Evolutionary conservation across 2,797 vertebrate genomes (phyloP).

Genomic region (Clarias platycephalus): DNA sequence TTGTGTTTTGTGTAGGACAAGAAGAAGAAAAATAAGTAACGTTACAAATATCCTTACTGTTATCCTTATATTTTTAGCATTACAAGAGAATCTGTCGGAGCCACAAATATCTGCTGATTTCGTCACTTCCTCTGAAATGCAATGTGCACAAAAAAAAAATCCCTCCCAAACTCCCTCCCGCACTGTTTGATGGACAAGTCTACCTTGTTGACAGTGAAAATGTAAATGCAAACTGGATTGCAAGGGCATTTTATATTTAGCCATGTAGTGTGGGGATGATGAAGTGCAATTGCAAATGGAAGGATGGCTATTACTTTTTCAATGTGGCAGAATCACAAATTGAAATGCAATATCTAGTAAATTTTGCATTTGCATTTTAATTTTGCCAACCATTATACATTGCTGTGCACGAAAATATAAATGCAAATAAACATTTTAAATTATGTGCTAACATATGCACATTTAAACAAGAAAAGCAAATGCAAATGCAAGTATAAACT

Average conservation of each 20-base stretch:
- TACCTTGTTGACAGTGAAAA: slow-evolving; percentile 2
- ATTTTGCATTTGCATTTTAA: not conserved
- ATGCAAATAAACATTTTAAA: slow-evolving; percentile 2
- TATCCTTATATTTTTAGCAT: not conserved
- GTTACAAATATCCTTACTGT: not conserved
- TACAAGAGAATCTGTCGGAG: not conserved
- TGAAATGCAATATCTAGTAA: not conserved
- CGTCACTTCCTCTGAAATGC: not conserved
- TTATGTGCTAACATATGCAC: not conserved
- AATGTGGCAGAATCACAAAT: not conserved
- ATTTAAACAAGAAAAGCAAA: not conserved
- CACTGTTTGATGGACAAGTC: slow-evolving; percentile 9
- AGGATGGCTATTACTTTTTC: slow-evolving; percentile 5
- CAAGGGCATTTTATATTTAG: slow-evolving; percentile 12
- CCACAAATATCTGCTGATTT: not conserved
- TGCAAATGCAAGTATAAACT: not conserved
- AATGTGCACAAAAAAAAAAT: not conserved
- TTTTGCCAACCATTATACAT: not conserved
- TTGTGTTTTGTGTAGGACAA: not conserved
- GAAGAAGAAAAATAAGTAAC: not conserved
- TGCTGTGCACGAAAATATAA: not conserved
- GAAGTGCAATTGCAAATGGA: slow-evolving; percentile 1
- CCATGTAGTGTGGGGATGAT: not conserved
- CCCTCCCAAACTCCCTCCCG: not conserved
- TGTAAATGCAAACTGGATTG: slow-evolving; percentile 15